Percentiles rank a stretch among this genome's conserved stretches.
Evolutionary conservation across 2,797 vertebrate species (phyloP).

Genomic region (Sarcoramphus papa): DNA sequence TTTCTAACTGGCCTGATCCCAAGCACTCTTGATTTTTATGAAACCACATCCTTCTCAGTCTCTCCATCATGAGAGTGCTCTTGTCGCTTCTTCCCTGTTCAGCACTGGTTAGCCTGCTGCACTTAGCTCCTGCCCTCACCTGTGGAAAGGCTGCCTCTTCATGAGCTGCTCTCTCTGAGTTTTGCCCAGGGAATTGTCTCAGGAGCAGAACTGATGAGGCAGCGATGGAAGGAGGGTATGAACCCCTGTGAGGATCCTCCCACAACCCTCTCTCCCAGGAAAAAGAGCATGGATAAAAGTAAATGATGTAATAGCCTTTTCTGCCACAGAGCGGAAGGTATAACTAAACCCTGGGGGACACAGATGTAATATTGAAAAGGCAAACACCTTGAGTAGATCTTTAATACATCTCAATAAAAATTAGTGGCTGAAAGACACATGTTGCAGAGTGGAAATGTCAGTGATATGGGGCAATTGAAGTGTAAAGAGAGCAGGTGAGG

Average conservation of each 20-base stretch:
- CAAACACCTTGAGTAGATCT: background rate
- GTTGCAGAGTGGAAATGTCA: background rate
- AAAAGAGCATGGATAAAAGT: background rate
- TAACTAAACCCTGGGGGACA: background rate
- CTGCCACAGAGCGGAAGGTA: background rate
- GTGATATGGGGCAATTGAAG: background rate
- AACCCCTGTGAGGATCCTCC: background rate
- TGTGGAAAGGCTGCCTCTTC: too few relatives aligned
- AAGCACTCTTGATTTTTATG: constrained; percentile 12
- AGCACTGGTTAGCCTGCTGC: background rate
- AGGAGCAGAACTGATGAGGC: too few relatives aligned
- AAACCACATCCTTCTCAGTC: background rate
- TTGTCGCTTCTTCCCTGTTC: background rate
- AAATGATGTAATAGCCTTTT: background rate
- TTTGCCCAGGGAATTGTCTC: too few relatives aligned
- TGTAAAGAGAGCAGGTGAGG: background rate
- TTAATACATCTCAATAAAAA: background rate
- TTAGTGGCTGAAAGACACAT: background rate
- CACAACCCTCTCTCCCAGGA: background rate
- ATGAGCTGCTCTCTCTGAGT: background rate
- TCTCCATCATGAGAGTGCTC: background rate
- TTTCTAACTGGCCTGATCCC: background rate
- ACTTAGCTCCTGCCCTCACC: background rate
- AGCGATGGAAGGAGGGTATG: too few relatives aligned
- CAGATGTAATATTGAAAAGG: background rate